Evolutionary conservation across 2,797 vertebrate species (phyloP).

Genomic region (Eleutherodactylus coqui): DNA sequence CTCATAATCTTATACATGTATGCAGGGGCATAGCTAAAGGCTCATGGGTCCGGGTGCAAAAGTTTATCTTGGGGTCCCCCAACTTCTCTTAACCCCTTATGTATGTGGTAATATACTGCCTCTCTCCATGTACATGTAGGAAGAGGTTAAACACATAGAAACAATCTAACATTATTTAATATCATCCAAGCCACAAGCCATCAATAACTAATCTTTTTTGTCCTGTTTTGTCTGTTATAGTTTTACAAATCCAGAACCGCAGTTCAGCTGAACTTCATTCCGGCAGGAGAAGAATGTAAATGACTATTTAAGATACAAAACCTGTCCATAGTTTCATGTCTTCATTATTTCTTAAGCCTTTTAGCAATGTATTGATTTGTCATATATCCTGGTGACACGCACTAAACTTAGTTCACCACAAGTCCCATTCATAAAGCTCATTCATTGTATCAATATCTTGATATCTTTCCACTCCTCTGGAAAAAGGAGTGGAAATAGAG

Average conservation of each 20-base stretch:
- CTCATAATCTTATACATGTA: no score
- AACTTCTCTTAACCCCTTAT: no score
- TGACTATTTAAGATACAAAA: slow-evolving; percentile 54
- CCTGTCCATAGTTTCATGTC: slow-evolving; percentile 46
- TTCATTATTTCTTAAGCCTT: slow-evolving; percentile 59
- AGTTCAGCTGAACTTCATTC: slow-evolving; percentile 44
- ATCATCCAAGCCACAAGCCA: no score
- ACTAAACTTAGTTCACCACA: slow-evolving; percentile 52
- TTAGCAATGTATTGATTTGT: slow-evolving; percentile 62
- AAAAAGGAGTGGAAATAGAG: neutral
- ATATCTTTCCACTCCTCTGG: neutral
- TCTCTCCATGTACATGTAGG: no score
- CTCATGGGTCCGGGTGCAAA: no score
- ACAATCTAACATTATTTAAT: no score
- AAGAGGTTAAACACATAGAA: no score
- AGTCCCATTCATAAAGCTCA: slow-evolving; percentile 53
- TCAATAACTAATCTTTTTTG: no score
- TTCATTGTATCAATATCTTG: slow-evolving; percentile 53
- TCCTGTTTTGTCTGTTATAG: no score
- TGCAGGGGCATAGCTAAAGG: no score
- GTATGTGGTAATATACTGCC: no score
- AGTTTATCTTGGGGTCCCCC: no score
- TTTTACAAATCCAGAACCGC: slow-evolving; percentile 25
- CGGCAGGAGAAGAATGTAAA: slow-evolving; percentile 44
- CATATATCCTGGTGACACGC: slow-evolving; percentile 58